A percentile compares a stretch with the other conserved stretches of the same genome.
phyloP scores from a whole-genome alignment of 2,888 invertebrate genomes.

The Trichogramma evanescens region DNA sequence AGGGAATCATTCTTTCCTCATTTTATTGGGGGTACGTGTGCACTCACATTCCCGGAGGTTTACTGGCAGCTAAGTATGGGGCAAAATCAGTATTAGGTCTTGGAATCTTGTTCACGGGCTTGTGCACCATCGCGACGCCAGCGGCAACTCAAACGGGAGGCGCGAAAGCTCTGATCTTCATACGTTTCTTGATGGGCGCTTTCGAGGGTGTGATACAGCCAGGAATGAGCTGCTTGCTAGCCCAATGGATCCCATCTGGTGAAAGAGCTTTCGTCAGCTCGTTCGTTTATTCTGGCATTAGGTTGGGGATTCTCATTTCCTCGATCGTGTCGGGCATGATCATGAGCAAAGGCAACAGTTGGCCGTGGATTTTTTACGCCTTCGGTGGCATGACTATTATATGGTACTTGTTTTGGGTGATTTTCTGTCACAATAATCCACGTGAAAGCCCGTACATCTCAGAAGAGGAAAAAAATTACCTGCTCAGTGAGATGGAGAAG shows the following conservation, averaged over 20 bases:
- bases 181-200: constrained; percentile 69
- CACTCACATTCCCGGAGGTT: constrained; percentile 72
- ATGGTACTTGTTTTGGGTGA: constrained; percentile 63
- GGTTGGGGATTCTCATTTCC: constrained; percentile 58
- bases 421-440: constrained; percentile 32
- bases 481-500: constrained; percentile 23
- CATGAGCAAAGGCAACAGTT: constrained; percentile 51
- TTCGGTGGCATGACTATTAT: constrained; percentile 65
- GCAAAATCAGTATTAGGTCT: constrained; percentile 73
- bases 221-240: constrained; percentile 67
- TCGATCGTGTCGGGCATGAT: constrained; percentile 59
- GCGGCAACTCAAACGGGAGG: constrained; percentile 58
- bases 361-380: constrained; percentile 70
- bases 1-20: constrained; percentile 67
- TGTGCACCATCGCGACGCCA: constrained; percentile 72
- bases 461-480: constrained; percentile 29
- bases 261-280: constrained; percentile 69
- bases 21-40: constrained; percentile 77
- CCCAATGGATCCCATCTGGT: constrained; percentile 67
- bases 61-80: constrained; percentile 69
- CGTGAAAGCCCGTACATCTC: constrained; percentile 36
- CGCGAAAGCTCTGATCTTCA: constrained; percentile 59
- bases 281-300: constrained; percentile 66
- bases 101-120: constrained; percentile 69
- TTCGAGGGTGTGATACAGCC: constrained; percentile 77